Conservation (phyloP, 2,797 vertebrate genomes). For the Xenentodon cancila region DNA sequence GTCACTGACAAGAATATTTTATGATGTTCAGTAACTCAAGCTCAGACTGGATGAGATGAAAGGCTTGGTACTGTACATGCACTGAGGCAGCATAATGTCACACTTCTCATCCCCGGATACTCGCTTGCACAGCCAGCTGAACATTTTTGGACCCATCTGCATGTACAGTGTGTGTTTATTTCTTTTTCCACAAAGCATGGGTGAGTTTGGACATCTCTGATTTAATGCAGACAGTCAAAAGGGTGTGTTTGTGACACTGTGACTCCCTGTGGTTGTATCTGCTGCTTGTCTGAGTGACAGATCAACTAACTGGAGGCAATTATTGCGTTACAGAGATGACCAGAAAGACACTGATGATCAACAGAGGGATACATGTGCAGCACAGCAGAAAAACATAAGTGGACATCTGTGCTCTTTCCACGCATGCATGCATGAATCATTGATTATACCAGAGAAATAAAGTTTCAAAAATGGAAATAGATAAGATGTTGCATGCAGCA, state of each 20-base stretch:
- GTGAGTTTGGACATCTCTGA: constrained; percentile 1
- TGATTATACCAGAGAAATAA: constrained; percentile 8
- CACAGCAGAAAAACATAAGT: constrained; percentile 19
- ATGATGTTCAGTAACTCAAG: constrained; percentile 35
- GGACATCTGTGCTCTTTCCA: not conserved
- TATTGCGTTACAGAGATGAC: constrained; percentile 34
- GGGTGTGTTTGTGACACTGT: constrained; percentile 19
- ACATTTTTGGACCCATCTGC: not conserved
- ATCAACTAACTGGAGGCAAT: constrained; percentile 51
- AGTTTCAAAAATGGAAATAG: not conserved
- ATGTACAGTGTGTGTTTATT: constrained; percentile 10
- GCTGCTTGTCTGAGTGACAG: constrained; percentile 53
- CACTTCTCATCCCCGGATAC: constrained; percentile 31
- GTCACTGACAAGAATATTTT: constrained; percentile 36
- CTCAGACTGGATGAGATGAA: constrained; percentile 35
- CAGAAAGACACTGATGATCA: constrained; percentile 9
- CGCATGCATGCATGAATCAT: constrained; percentile 4
- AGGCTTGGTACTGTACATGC: constrained; percentile 35
- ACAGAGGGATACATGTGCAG: constrained; percentile 10
- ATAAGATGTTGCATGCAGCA: not conserved
- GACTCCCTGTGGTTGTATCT: constrained; percentile 23
- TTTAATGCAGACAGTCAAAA: constrained; percentile 16
- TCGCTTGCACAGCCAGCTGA: constrained; percentile 20
- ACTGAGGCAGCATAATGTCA: constrained; percentile 55
- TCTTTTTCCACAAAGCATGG: constrained; percentile 1